phyloP scores from a whole-genome alignment of 2,113 vertebrate genomes.

The Rhipidura dahli region DNA sequence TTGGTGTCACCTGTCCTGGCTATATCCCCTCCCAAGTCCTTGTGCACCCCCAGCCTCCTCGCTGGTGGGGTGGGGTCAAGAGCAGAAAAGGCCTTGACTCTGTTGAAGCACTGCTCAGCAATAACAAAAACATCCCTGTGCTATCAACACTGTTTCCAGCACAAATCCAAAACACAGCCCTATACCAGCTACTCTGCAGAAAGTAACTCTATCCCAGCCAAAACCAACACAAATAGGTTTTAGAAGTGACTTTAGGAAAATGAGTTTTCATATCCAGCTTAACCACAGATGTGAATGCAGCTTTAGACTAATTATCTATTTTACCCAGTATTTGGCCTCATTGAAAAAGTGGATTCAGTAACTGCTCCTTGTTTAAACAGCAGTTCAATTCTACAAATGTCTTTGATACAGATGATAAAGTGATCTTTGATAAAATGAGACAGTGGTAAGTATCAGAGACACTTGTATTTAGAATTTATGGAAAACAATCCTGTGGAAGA shows the following conservation, averaged over 20 bases:
- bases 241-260: neutral
- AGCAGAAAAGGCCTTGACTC: neutral
- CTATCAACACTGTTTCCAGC: neutral
- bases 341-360: neutral
- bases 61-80: accelerated
- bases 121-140: neutral
- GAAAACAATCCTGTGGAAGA: neutral
- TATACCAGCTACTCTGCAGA: neutral
- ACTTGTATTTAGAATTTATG: neutral
- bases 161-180: neutral
- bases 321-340: neutral
- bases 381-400: neutral
- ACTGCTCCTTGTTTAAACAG: neutral
- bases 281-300: neutral
- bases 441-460: neutral
- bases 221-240: neutral
- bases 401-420: neutral
- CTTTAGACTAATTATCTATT: neutral
- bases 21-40: neutral
- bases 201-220: neutral
- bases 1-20: neutral
- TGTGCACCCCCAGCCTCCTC: neutral
- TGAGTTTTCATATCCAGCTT: neutral
- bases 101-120: neutral
- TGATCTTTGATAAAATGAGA: neutral